Evolutionary conservation across 2,113 vertebrate species (phyloP).

Genomic region (Galbula dea): DNA sequence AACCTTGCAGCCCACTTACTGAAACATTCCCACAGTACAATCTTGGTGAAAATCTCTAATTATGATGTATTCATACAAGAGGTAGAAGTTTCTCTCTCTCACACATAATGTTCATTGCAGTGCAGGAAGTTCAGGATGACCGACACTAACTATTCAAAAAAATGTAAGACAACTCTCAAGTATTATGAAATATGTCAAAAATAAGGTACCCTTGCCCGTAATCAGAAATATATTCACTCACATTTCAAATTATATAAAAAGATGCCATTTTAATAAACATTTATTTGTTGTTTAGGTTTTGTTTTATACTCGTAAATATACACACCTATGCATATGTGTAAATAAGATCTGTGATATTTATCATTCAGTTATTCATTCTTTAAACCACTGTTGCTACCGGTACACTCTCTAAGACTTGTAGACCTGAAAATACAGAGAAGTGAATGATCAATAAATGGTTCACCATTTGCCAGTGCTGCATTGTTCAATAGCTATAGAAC

Average conservation of each 20-base stretch:
- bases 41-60: not conserved
- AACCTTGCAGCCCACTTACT: not conserved
- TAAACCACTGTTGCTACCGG: not conserved
- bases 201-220: not conserved
- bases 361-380: not conserved
- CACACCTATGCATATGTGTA: not conserved
- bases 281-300: not conserved
- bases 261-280: not conserved
- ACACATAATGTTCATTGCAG: not conserved
- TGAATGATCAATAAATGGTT: not conserved
- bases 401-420: not conserved
- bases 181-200: not conserved
- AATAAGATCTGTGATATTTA: not conserved
- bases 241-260: not conserved
- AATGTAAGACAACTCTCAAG: not conserved
- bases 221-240: not conserved
- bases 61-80: not conserved
- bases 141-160: not conserved
- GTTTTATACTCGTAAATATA: not conserved
- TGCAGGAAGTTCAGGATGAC: not conserved
- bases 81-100: not conserved
- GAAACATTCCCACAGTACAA: not conserved
- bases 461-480: not conserved
- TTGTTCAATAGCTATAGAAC: not conserved
- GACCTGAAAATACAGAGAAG: not conserved